Conservation (phyloP, 2,797 vertebrate genomes). For the Rhinella marina region DNA sequence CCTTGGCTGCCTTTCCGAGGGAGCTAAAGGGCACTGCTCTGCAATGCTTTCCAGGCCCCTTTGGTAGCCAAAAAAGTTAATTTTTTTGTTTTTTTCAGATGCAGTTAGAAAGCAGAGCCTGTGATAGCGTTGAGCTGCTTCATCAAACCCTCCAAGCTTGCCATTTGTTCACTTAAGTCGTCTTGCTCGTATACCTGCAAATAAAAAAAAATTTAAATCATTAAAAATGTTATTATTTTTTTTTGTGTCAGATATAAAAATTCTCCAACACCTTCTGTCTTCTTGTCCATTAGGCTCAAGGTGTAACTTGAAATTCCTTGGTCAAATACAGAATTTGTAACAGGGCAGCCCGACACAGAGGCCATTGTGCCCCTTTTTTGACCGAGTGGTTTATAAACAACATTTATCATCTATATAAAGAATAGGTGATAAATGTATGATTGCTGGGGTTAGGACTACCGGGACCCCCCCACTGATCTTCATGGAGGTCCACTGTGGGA, state of each 20-base stretch:
- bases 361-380: no score
- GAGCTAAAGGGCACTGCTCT: slow-evolving; percentile 36
- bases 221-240: no score
- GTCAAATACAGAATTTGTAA: neutral
- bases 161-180: slow-evolving; percentile 96
- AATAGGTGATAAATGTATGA: no score
- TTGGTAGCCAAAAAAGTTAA: slow-evolving; percentile 27
- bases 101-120: slow-evolving; percentile 90
- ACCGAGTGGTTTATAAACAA: no score
- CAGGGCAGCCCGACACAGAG: no score
- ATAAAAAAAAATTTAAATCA: neutral
- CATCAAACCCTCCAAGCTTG: slow-evolving; percentile 95
- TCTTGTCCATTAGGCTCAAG: neutral
- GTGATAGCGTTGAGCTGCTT: slow-evolving; percentile 98
- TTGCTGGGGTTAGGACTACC: no score
- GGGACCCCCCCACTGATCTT: no score
- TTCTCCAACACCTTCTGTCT: neutral
- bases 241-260: neutral
- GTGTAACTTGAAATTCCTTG: neutral
- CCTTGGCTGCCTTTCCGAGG: slow-evolving; percentile 27
- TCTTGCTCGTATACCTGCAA: slow-evolving; percentile 90
- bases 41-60: slow-evolving; percentile 35
- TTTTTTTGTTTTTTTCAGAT: neutral
- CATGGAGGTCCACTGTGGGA: no score
- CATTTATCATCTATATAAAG: no score